Evolutionary conservation across 1,140 invertebrate genomes (phyloP).

Genomic region (Akabosia matsudoensis): DNA sequence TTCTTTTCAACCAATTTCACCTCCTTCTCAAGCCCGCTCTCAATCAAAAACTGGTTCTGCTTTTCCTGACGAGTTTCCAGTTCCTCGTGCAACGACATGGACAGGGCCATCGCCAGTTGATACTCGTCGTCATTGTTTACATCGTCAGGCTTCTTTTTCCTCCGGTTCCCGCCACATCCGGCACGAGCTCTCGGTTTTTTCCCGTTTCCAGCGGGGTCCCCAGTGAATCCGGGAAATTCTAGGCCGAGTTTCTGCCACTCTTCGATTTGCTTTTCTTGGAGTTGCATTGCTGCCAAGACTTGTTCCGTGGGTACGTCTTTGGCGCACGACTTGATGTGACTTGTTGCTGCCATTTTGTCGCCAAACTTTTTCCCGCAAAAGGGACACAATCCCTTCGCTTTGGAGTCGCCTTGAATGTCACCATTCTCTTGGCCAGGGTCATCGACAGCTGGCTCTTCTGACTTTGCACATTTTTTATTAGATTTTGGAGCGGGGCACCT

Average conservation of each 20-base stretch:
- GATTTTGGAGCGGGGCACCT: not conserved
- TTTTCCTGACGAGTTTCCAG: constrained; percentile 42
- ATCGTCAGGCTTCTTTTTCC: not conserved
- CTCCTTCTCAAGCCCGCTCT: constrained; percentile 38
- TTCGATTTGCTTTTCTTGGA: constrained; percentile 54
- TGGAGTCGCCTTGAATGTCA: not conserved
- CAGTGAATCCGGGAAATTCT: constrained; percentile 48
- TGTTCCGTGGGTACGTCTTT: constrained; percentile 52
- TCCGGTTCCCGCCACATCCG: not conserved
- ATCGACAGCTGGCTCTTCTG: not conserved
- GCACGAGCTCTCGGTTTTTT: not conserved
- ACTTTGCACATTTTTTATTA: not conserved
- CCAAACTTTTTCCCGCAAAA: constrained; percentile 53
- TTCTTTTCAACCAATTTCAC: constrained; percentile 49
- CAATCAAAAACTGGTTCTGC: constrained; percentile 41
- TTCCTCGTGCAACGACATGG: constrained; percentile 55
- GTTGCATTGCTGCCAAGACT: constrained; percentile 53
- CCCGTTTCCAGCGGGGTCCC: not conserved
- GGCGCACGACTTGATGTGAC: constrained; percentile 57
- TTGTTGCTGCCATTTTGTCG: constrained; percentile 47
- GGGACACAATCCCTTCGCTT: constrained; percentile 50
- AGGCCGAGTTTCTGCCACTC: constrained; percentile 55
- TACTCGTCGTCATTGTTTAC: constrained; percentile 50
- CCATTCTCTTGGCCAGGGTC: not conserved
- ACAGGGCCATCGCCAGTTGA: constrained; percentile 55